phyloP scores from a whole-genome alignment of 1,140 invertebrate genomes.

The Rhyzopertha dominica region DNA sequence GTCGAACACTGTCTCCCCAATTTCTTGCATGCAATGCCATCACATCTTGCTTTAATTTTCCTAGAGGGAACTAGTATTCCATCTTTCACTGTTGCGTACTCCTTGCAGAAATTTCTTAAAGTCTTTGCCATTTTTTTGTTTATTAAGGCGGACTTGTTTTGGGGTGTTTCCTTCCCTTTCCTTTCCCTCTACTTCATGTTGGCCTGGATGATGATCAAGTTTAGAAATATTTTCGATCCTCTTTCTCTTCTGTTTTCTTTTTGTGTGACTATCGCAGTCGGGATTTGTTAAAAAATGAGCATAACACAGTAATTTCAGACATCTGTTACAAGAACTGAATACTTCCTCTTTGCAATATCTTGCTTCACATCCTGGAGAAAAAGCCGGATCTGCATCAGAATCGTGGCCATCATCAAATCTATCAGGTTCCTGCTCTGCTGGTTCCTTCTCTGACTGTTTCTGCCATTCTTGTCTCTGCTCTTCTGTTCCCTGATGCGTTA shows the following conservation, averaged over 20 bases:
- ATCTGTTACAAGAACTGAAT: slow-evolving; percentile 7
- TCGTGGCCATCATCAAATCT: too few species aligned
- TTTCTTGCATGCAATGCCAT: too few species aligned
- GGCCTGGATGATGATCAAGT: neutral
- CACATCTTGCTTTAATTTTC: too few species aligned
- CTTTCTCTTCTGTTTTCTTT: neutral
- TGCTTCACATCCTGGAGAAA: slow-evolving; percentile 3
- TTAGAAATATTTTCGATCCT: slow-evolving; percentile 3
- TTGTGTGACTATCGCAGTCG: neutral
- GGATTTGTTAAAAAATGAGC: slow-evolving; percentile 6
- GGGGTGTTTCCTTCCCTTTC: too few species aligned
- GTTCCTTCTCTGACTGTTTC: neutral
- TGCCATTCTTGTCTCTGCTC: too few species aligned
- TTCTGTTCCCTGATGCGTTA: too few species aligned
- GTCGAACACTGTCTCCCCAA: too few species aligned
- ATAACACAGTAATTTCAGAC: slow-evolving; percentile 3
- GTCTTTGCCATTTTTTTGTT: too few species aligned
- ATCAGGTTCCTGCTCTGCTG: neutral
- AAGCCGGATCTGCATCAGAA: slow-evolving; percentile 8
- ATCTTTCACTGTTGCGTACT: too few species aligned
- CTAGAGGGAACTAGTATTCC: too few species aligned
- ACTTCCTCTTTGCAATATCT: slow-evolving; percentile 8
- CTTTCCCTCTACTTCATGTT: slow-evolving; percentile 8
- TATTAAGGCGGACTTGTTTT: too few species aligned
- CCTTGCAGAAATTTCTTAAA: too few species aligned